These are phyloP conservation scores for Cliona cf. orientalis DNA, from an alignment of 37 sponge, comb jelly and placozoan genomes.

Conservation along the genomic window DNA sequence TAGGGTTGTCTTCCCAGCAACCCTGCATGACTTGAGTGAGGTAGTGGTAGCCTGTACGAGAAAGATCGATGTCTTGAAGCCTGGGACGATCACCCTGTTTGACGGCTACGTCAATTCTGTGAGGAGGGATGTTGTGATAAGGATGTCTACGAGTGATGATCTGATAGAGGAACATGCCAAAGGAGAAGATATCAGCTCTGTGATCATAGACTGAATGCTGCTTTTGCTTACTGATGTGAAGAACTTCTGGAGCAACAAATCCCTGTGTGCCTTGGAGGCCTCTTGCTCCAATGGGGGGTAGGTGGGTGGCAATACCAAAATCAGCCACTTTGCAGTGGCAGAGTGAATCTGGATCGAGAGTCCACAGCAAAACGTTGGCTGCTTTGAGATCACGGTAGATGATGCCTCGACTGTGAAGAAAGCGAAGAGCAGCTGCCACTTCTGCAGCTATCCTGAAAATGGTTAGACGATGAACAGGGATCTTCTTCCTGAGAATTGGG, in stretches of 20 bases:
- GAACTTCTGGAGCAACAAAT: constrained; percentile 82
- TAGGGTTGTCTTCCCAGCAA: constrained; percentile 72
- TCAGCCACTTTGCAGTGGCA: constrained; percentile 88
- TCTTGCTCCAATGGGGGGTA: constrained; percentile 68
- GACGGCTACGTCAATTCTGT: constrained; percentile 61
- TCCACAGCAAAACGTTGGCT: constrained; percentile 86
- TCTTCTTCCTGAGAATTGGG: constrained; percentile 50
- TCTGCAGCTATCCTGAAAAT: constrained; percentile 73
- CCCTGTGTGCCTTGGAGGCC: constrained; percentile 82
- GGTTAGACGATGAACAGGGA: constrained; percentile 62
- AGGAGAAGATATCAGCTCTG: constrained; percentile 82
- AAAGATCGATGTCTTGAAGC: constrained; percentile 44
- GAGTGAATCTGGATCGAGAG: constrained; percentile 66
- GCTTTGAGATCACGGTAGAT: constrained; percentile 88
- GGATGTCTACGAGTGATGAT: constrained; percentile 80
- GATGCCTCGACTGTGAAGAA: constrained; percentile 62
- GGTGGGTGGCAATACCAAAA: constrained; percentile 77
- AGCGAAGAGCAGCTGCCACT: constrained; percentile 76
- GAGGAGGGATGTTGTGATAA: too few species aligned
- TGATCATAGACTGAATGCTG: constrained; percentile 61
- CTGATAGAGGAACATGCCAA: constrained; percentile 87
- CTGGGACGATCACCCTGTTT: constrained; percentile 51
- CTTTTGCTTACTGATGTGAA: constrained; percentile 33
- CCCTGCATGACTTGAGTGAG: constrained; percentile 65
- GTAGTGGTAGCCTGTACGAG: constrained; percentile 55